Evolutionary conservation across 1,140 invertebrate species (phyloP).

Genomic region (Bombus ignitus): DNA sequence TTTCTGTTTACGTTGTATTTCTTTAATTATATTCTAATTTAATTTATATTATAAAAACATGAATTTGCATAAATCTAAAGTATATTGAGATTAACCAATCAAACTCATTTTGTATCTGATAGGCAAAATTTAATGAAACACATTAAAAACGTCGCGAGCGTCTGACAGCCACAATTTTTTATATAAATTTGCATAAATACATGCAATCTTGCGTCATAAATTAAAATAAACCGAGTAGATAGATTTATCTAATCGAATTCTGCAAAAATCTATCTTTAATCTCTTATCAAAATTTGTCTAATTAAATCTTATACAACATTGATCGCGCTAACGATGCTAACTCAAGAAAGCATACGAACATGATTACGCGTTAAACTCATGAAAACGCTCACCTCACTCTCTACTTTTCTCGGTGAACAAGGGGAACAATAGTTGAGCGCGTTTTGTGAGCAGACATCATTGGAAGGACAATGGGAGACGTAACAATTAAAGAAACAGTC

Average conservation of each 20-base stretch:
- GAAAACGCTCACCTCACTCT: not conserved
- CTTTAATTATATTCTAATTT: no score
- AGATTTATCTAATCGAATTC: not conserved
- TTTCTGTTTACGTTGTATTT: no score
- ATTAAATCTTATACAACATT: not conserved
- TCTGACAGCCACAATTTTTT: no score
- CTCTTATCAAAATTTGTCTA: not conserved
- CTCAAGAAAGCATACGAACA: not conserved
- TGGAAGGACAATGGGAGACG: not conserved
- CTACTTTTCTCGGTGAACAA: not conserved
- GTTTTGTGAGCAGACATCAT: not conserved
- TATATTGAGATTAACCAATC: no score
- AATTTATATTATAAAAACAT: no score
- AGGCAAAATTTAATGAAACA: no score
- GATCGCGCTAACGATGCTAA: not conserved
- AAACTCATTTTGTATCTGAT: no score
- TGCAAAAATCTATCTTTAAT: not conserved
- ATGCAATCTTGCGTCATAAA: not conserved
- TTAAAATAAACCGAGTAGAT: not conserved
- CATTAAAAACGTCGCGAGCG: no score
- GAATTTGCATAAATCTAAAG: no score
- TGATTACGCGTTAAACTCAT: not conserved
- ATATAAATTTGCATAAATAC: not conserved
- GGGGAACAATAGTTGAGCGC: not conserved
- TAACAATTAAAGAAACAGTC: conserved; percentile 17